These are phyloP conservation scores for Melanotaenia pygmaea DNA, from an alignment of 2,797 vertebrate genomes.

Conservation along the genomic window DNA sequence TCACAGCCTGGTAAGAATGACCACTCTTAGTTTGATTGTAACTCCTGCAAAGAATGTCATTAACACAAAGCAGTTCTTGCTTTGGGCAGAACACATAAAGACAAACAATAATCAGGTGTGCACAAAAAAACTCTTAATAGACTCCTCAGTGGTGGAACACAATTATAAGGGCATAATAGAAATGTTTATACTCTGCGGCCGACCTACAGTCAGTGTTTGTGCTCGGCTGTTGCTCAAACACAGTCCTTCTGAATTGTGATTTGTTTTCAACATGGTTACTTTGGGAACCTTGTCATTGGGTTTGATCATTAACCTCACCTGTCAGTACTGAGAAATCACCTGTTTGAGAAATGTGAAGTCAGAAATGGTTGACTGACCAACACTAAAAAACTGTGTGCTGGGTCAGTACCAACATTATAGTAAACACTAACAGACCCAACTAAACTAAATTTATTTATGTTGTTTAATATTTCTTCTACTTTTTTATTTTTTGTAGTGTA, in stretches of 20 bases:
- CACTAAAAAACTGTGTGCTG: slow-evolving; percentile 1
- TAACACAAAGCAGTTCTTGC: slow-evolving; percentile 1
- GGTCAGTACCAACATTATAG: background rate
- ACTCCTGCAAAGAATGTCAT: slow-evolving; percentile 23
- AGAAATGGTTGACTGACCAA: slow-evolving; percentile 11
- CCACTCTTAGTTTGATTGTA: slow-evolving; percentile 45
- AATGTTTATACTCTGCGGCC: slow-evolving; percentile 12
- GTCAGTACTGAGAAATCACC: slow-evolving; percentile 53
- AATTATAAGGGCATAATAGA: background rate
- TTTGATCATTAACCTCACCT: slow-evolving; percentile 79
- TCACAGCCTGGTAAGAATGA: slow-evolving; percentile 55
- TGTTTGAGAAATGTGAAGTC: slow-evolving; percentile 35
- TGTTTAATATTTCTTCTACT: background rate
- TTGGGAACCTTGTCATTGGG: slow-evolving; percentile 65
- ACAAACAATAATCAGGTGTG: background rate
- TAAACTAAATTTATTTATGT: background rate
- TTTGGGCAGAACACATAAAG: background rate
- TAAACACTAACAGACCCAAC: background rate
- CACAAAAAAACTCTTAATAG: background rate
- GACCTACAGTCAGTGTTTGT: slow-evolving; percentile 32
- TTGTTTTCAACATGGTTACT: slow-evolving; percentile 68
- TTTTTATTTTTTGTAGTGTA: background rate
- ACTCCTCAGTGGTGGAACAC: background rate
- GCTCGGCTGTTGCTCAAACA: slow-evolving; percentile 43
- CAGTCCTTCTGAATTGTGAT: slow-evolving; percentile 37